These are phyloP conservation scores for Actenoides hombroni DNA, from an alignment of 2,113 vertebrate genomes.

Conservation along the genomic window DNA sequence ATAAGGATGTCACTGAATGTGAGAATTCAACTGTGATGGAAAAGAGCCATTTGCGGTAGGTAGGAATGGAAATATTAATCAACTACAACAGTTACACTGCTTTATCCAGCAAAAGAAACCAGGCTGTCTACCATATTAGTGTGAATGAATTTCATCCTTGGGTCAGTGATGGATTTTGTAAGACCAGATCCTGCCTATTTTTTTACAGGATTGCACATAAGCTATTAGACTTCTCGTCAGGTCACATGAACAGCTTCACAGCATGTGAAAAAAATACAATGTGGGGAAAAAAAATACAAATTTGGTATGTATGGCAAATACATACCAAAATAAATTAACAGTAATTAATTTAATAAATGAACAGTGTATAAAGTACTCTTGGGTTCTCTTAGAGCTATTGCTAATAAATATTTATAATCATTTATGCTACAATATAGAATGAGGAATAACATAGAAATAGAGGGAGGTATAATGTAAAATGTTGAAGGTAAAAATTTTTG, in stretches of 20 bases:
- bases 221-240: not conserved
- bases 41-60: not conserved
- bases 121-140: not conserved
- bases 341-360: not conserved
- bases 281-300: too few species aligned
- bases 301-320: not conserved
- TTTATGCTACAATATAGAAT: not conserved
- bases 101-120: not conserved
- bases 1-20: not conserved
- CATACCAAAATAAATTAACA: not conserved
- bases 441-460: not conserved
- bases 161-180: not conserved
- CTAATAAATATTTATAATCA: slow-evolving; percentile 43
- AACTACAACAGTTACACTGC: not conserved
- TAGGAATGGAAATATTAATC: not conserved
- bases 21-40: not conserved
- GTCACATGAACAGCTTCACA: not conserved
- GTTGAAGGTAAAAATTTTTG: slow-evolving; percentile 49
- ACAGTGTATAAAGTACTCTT: not conserved
- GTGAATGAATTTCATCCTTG: not conserved
- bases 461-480: not conserved
- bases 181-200: not conserved
- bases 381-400: not conserved
- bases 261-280: not conserved
- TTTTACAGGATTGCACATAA: not conserved